A percentile compares a stretch with the other conserved stretches of the same genome.
Evolutionary conservation across 2,888 invertebrate species (phyloP).

Genomic region (Labia minor): DNA sequence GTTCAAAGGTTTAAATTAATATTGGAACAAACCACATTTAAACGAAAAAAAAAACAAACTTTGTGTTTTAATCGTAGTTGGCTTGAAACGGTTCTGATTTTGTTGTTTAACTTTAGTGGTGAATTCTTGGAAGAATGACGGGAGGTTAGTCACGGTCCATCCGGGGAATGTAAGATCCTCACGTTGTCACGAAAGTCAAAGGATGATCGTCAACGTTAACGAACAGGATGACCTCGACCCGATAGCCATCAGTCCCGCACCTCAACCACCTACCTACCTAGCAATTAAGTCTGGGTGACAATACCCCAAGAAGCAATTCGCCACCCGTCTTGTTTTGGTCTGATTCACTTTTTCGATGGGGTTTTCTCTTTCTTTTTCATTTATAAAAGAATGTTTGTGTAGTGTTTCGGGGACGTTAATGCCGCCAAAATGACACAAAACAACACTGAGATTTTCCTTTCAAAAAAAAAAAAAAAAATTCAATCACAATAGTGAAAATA

Average conservation of each 20-base stretch:
- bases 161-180: neutral
- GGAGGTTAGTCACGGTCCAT: neutral
- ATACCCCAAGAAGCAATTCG: neutral
- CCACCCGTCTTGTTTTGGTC: neutral
- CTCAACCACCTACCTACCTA: neutral
- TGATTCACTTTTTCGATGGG: too few relatives aligned
- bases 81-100: neutral
- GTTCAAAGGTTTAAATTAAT: too few relatives aligned
- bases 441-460: too few relatives aligned
- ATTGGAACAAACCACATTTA: too few relatives aligned
- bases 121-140: neutral
- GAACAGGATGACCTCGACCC: neutral
- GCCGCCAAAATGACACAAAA: too few relatives aligned
- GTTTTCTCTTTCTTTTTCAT: too few relatives aligned
- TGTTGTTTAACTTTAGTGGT: neutral
- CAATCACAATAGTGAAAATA: too few relatives aligned
- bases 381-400: too few relatives aligned
- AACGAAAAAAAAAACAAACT: too few relatives aligned
- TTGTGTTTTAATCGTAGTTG: too few relatives aligned
- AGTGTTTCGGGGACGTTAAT: too few relatives aligned
- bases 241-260: neutral
- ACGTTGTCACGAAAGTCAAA: neutral
- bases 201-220: neutral
- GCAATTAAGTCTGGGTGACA: neutral
- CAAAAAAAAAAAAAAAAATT: too few relatives aligned